These are phyloP conservation scores for Halcyon smyrnensis DNA, from an alignment of 2,797 vertebrate genomes.

Conservation along the genomic window DNA sequence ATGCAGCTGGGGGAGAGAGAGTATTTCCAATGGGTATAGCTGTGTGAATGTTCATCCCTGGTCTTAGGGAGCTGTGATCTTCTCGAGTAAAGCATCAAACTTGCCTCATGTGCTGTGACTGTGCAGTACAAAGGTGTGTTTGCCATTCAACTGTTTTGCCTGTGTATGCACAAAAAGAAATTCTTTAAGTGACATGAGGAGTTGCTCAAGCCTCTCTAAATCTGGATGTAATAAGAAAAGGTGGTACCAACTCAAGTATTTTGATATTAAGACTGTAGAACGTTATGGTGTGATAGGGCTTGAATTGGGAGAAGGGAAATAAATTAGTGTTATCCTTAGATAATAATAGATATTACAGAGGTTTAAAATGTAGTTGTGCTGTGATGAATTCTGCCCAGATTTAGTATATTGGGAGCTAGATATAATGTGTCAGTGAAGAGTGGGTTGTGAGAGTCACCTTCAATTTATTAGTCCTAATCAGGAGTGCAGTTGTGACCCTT, in stretches of 20 bases:
- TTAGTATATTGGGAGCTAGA: not conserved
- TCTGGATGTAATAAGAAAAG: not conserved
- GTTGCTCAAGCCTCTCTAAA: not conserved
- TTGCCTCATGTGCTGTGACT: not conserved
- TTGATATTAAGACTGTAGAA: not conserved
- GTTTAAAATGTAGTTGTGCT: not conserved
- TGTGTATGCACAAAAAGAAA: not conserved
- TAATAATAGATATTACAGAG: not conserved
- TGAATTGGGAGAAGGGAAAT: not conserved
- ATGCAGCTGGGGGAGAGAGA: not conserved
- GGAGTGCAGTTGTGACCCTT: not conserved
- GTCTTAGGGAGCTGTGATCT: not conserved
- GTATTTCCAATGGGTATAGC: not conserved
- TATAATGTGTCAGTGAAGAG: not conserved
- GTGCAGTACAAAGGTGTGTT: not conserved
- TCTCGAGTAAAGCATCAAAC: not conserved
- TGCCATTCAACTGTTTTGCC: not conserved
- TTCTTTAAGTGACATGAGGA: not conserved
- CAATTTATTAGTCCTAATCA: not conserved
- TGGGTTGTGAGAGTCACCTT: not conserved
- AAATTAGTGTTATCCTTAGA: not conserved
- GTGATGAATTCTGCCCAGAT: not conserved
- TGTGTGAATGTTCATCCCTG: not conserved
- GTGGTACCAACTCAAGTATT: not conserved
- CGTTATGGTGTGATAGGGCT: not conserved